phyloP scores from a whole-genome alignment of 1,140 invertebrate species.

The Diprion similis region DNA sequence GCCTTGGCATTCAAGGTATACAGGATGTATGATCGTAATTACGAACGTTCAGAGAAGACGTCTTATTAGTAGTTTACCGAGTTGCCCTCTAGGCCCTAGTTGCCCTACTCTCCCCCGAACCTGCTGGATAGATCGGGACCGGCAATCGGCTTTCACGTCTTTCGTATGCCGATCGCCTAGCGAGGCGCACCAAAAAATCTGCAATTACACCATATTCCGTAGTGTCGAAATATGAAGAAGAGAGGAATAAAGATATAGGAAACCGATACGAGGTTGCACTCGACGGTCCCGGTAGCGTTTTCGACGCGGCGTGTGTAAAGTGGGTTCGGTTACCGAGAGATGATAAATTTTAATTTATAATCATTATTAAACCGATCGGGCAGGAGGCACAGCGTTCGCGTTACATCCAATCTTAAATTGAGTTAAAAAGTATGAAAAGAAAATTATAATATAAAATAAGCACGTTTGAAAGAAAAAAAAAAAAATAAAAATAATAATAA shows the following conservation, averaged over 20 bases:
- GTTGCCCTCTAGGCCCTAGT: too few relatives aligned
- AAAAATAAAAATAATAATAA: background rate
- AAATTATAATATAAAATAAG: background rate
- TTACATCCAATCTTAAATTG: background rate
- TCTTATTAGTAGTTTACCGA: too few relatives aligned
- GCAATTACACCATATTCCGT: background rate
- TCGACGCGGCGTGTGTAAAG: too few relatives aligned
- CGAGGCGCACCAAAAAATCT: background rate
- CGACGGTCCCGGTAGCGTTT: background rate
- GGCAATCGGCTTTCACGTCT: too few relatives aligned
- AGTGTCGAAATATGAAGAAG: background rate
- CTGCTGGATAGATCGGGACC: too few relatives aligned
- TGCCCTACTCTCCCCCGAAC: too few relatives aligned
- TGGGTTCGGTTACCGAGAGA: background rate
- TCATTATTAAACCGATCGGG: background rate
- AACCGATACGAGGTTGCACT: background rate
- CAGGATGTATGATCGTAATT: too few relatives aligned
- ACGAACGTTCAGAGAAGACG: too few relatives aligned
- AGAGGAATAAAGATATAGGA: background rate
- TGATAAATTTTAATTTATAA: slow-evolving; percentile 1
- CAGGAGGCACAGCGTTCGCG: background rate
- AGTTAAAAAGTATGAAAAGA: too few relatives aligned
- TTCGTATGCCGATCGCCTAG: too few relatives aligned
- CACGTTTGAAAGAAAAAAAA: background rate
- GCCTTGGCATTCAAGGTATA: too few relatives aligned